Conservation (phyloP, 2,888 invertebrate genomes). For the Sclerodermus sp. region DNA sequence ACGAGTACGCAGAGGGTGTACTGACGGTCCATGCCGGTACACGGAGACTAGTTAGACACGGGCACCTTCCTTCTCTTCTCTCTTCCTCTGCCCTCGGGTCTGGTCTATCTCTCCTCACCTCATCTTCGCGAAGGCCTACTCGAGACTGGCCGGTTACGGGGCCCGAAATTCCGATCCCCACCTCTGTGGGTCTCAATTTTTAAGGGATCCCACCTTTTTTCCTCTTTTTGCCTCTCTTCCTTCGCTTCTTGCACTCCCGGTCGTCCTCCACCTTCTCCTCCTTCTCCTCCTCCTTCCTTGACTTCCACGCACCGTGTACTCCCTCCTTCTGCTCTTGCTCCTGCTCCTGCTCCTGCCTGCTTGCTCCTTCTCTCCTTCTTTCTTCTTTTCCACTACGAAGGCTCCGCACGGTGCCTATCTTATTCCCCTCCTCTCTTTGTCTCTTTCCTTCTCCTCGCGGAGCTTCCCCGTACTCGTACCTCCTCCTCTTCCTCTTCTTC, state of each 20-base stretch:
- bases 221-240: slow-evolving; percentile 40
- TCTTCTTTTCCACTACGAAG: slow-evolving; percentile 8
- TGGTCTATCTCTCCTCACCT: slow-evolving; percentile 38
- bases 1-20: slow-evolving; percentile 56
- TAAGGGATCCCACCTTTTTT: slow-evolving; percentile 54
- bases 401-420: too few relatives aligned
- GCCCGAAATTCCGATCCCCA: slow-evolving; percentile 58
- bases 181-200: slow-evolving; percentile 53
- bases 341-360: slow-evolving; percentile 16
- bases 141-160: slow-evolving; percentile 56
- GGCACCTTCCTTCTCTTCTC: slow-evolving; percentile 15
- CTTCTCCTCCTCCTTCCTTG: slow-evolving; percentile 19
- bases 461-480: slow-evolving; percentile 16
- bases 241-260: slow-evolving; percentile 39
- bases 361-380: slow-evolving; percentile 13
- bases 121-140: slow-evolving; percentile 56
- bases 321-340: slow-evolving; percentile 13
- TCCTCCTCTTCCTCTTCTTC: slow-evolving; percentile 21
- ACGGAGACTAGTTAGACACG: slow-evolving; percentile 27
- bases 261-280: slow-evolving; percentile 4
- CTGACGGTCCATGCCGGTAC: slow-evolving; percentile 56
- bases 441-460: slow-evolving; percentile 14
- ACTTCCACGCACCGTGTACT: too few relatives aligned
- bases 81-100: slow-evolving; percentile 12
- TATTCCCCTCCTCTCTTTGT: slow-evolving; percentile 3